Evolutionary conservation across 2,797 vertebrate species (phyloP).

Genomic region (Schizopygopsis malacanthus): DNA sequence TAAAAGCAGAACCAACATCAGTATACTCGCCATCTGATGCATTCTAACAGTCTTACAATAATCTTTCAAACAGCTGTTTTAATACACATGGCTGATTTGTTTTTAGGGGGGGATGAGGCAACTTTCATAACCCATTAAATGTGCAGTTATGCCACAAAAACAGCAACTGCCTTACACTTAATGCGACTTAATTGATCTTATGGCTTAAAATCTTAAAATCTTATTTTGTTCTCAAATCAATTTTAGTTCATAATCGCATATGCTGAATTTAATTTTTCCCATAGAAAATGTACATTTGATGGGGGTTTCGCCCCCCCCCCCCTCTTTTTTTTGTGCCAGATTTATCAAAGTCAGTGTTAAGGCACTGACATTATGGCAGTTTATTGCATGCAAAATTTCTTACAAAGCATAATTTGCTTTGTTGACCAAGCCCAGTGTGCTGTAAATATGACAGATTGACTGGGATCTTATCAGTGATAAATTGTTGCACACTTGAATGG

Average conservation of each 20-base stretch:
- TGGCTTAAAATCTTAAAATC: not conserved
- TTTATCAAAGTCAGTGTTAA: conserved; percentile 42
- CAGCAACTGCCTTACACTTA: not conserved
- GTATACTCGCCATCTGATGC: not conserved
- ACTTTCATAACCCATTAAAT: not conserved
- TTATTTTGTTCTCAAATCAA: conserved; percentile 15
- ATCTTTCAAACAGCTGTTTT: not conserved
- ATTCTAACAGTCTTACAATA: not conserved
- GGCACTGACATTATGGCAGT: conserved; percentile 11
- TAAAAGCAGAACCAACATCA: conserved; percentile 6
- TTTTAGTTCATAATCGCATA: conserved; percentile 11
- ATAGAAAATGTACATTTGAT: conserved; percentile 28
- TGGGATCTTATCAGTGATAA: conserved; percentile 25
- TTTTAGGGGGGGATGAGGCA: not conserved
- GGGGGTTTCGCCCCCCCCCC: not conserved
- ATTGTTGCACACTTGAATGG: conserved; percentile 14
- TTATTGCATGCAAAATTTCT: conserved; percentile 1
- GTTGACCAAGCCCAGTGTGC: conserved; percentile 34
- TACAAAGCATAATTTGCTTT: conserved; percentile 35
- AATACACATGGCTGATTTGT: not conserved
- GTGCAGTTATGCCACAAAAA: not conserved
- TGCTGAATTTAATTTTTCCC: not conserved
- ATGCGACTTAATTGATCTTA: not conserved
- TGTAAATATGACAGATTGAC: conserved; percentile 23
- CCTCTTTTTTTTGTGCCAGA: conserved; percentile 13